Evolutionary conservation across 2,113 vertebrate genomes (phyloP), one percentile per base, ranked within the genome.

Genomic region (Elaphurus davidianus): DNA sequence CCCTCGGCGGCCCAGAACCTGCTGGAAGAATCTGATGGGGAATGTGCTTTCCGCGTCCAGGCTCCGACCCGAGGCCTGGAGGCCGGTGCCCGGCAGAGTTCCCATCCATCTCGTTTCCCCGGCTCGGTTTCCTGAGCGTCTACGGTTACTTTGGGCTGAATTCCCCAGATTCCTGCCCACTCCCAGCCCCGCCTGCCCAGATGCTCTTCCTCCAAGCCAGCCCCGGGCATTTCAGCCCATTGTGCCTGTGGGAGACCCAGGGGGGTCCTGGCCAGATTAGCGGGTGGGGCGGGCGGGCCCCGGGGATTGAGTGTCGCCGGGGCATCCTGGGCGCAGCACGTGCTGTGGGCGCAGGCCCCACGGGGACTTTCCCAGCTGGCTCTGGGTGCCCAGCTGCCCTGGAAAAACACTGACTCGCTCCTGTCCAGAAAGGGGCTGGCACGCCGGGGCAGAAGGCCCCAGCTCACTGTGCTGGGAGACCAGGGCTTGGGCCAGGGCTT

Each of bases 61-160:
- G 57, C 36, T 52, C 83, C 54, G 4, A 13, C 57, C 84, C 2
- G 10, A 1, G 16, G 25, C 62, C 45, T 14, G 50, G 97, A 6
- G 91, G 45, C 82, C 0, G 2, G 30, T 40, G 52, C 50, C 82
- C 40, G 0, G 52, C 96, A 19, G 87, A 36, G 94, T 97, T 97
- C 97, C 96, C 97, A 97, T 93, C 95, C 74, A 5, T 83, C 97
- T 98, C 97, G 25, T 57, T 91, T 97, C 87, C 84, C 92, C 9
- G 13, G 92, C 88, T 97, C 1, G 2, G 95, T 60, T 98, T 97
- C 97, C 97, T 5, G 95, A 92, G 97, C 81, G 71, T 92, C 98
- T 98, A 96, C 97, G 82, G 47, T 98, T 98, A 98, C 98, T 95
- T 79, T 19, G 96, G 94, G 88, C 96, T 81, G 94, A 96, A 98